Evolutionary conservation across 2,113 vertebrate species (phyloP).

Genomic region (Barnardius zonarius): DNA sequence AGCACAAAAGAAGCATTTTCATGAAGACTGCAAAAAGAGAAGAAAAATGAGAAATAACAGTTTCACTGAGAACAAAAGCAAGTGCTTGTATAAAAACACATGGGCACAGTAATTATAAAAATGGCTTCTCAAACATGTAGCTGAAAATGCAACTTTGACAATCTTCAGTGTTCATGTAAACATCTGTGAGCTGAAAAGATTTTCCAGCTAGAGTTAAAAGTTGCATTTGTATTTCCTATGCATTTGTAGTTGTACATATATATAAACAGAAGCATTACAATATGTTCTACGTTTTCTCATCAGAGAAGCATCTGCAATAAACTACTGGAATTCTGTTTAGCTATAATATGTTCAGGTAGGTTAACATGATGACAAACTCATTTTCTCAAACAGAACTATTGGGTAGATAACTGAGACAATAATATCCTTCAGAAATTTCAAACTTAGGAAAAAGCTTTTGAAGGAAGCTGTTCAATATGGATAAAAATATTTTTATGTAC

Average conservation of each 20-base stretch:
- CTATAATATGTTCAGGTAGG: not conserved
- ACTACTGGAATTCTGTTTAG: not conserved
- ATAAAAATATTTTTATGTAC: not conserved
- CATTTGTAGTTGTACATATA: not conserved
- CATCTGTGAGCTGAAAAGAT: not conserved
- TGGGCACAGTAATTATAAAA: not conserved
- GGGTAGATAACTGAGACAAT: not conserved
- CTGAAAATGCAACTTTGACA: not conserved
- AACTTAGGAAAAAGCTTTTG: not conserved
- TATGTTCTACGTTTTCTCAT: not conserved
- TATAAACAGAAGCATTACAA: not conserved
- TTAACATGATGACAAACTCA: not conserved
- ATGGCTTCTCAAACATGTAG: not conserved
- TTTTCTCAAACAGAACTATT: not conserved
- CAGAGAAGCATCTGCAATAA: not conserved
- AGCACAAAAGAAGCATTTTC: not conserved
- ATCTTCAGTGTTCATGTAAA: not conserved
- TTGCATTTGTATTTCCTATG: not conserved
- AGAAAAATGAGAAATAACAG: not conserved
- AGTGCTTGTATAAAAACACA: not conserved
- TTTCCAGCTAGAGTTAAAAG: not conserved
- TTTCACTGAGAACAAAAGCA: not conserved
- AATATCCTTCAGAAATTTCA: not conserved
- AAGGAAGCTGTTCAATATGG: not conserved
- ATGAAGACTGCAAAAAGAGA: not conserved